These are phyloP conservation scores for Taeniopygia guttata DNA, from an alignment of 2,797 vertebrate species.

Conservation along the genomic window DNA sequence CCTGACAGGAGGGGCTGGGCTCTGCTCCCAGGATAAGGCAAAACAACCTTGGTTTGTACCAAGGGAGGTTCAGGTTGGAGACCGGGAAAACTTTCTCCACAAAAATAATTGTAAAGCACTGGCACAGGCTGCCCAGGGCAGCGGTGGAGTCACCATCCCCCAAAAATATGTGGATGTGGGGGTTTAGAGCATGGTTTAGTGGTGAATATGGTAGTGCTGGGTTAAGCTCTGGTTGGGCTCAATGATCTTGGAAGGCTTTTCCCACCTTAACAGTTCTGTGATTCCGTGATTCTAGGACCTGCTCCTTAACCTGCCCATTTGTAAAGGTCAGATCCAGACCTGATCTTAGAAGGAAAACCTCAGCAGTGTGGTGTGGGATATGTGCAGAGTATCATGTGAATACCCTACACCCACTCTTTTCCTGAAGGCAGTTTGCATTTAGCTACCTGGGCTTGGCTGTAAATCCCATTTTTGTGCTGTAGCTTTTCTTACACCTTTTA, in stretches of 20 bases:
- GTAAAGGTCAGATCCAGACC: background rate
- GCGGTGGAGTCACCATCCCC: background rate
- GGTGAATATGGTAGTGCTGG: background rate
- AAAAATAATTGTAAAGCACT: background rate
- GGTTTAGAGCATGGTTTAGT: background rate
- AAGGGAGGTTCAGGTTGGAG: background rate
- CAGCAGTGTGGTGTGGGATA: background rate
- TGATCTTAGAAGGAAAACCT: background rate
- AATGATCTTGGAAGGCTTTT: background rate
- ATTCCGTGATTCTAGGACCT: background rate
- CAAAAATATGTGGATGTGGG: fast-evolving
- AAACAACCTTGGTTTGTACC: background rate
- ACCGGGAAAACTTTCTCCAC: background rate
- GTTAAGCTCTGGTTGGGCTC: background rate
- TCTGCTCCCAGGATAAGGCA: background rate
- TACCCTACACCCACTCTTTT: background rate
- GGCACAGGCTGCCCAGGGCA: background rate
- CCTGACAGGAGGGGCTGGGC: background rate
- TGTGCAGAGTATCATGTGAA: background rate
- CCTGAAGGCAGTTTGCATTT: background rate
- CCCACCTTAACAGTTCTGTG: background rate
- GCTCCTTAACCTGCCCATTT: background rate
- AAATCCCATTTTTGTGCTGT: background rate
- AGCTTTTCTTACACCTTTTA: background rate
- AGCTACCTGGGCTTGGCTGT: background rate